Base-by-base conservation (phyloP, 2,888 invertebrate species). In the Flabesymbios commensalis region DNA sequence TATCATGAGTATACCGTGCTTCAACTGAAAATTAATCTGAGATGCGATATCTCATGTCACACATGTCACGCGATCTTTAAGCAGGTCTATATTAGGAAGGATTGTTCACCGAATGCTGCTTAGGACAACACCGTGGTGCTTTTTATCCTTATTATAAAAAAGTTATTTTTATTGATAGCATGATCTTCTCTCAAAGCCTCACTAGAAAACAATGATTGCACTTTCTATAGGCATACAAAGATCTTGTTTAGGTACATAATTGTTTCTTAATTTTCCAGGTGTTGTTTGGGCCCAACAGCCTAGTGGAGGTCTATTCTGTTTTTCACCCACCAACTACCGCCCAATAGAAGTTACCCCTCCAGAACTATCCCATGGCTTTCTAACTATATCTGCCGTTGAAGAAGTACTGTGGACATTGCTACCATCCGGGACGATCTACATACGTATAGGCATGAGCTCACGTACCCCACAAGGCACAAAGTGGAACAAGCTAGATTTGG, bases 361-460 rank as follows among this genome's bases (percentile, higher is more conserved):
- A n/a, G 33, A 17, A 47, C 22, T 28, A n/a, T 22, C 31, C 22
- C 33, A 17, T 1, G 22, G 57, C 22, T 72, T 77, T 54, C 60
- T 61, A 3, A 78, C 80, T 64, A 59, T 85, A n/a, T 74, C 79
- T 36, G 79, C 83, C 3, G 77, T 82, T 22, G 73, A 77, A 0
- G 81, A 83, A 62, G 80, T 83, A 4, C 70, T 85, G 19, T 86
- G 86, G 86, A 75, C 82, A 2, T 75, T 86, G 33, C 80, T 81
- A 1, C 70, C 73, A n/a, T 68, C 77, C 24, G 85, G 86, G 0
- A 65, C 75, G 17, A 77, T 86, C 4, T 83, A 75, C 66, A 80
- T 84, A 29, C 74, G 86, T 14, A 77, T 76, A 54, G 85, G 83
- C 3, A 80, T 86, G 57, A 78, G 82, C 0, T 72, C 78, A 7